Evolutionary conservation across 30 jellyfish, hydroid and myxozoan species (phyloP).

Genomic region (Phacellophora camtschatica): DNA sequence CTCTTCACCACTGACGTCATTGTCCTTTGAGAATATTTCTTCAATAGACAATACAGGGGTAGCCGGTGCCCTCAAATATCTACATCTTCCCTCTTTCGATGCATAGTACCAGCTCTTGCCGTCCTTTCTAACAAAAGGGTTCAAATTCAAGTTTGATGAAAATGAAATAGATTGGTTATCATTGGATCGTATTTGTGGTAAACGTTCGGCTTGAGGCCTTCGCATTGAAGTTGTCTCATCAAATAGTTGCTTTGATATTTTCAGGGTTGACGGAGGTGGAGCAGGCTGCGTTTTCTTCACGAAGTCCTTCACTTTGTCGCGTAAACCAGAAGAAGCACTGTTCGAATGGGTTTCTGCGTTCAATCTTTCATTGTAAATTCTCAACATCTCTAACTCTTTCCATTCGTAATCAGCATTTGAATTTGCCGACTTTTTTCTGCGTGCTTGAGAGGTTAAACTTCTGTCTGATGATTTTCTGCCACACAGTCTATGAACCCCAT

Average conservation of each 20-base stretch:
- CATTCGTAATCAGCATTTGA: too few relatives aligned
- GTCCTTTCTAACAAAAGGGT: conserved; percentile 24
- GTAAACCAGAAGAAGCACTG: too few relatives aligned
- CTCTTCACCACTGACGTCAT: too few relatives aligned
- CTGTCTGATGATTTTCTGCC: neutral
- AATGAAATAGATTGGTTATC: neutral
- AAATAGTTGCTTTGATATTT: conserved; percentile 4
- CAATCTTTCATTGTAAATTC: too few relatives aligned
- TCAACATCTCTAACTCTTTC: too few relatives aligned
- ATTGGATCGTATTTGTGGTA: neutral
- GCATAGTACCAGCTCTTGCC: conserved; percentile 48
- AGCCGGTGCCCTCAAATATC: conserved; percentile 70
- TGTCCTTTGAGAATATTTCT: conserved; percentile 44
- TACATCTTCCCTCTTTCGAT: conserved; percentile 53
- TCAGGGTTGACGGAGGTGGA: conserved; percentile 49
- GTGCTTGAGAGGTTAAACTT: neutral
- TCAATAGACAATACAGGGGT: conserved; percentile 70
- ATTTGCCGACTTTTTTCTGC: too few relatives aligned
- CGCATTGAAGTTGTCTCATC: neutral
- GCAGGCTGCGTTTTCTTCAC: conserved; percentile 36
- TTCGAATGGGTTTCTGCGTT: too few relatives aligned
- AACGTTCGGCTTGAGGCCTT: neutral
- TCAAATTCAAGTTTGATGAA: conserved; percentile 2
- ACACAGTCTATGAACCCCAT: conserved; percentile 14
- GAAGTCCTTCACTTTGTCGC: conserved; percentile 29